Conservation (phyloP, 2,113 vertebrate genomes). For the Rousettus leschenaultii region DNA sequence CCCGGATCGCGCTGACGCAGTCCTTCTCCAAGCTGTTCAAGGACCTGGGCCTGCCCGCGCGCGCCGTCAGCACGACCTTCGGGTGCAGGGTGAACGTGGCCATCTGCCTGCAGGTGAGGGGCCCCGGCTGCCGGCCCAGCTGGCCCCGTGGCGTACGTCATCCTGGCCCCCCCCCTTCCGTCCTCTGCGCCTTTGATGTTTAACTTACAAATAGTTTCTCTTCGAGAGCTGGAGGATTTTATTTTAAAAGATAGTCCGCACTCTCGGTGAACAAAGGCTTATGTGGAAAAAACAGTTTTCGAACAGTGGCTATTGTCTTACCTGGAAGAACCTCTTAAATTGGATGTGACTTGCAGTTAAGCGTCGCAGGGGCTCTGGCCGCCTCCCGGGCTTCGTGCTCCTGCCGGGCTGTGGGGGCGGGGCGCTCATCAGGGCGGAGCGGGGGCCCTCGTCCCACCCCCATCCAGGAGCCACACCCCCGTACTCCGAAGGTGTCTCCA, state of each 20-base stretch:
- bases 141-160: too few species aligned
- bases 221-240: background rate
- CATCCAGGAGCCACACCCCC: accelerated
- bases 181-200: background rate
- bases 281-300: background rate
- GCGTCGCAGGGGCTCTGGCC: too few species aligned
- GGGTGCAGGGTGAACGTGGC: slow-evolving; percentile 97
- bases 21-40: slow-evolving; percentile 98
- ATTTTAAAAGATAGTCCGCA: background rate
- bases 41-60: slow-evolving; percentile 93
- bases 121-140: too few species aligned
- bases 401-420: too few species aligned
- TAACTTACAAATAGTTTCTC: background rate
- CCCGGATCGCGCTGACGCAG: slow-evolving; percentile 91
- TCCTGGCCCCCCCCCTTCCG: too few species aligned
- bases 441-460: too few species aligned
- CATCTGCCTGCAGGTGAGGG: slow-evolving; percentile 94
- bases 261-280: background rate
- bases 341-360: background rate
- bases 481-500: accelerated
- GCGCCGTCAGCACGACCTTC: slow-evolving; percentile 97
- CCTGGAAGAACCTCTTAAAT: background rate
- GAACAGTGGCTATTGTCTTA: background rate
- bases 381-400: too few species aligned
- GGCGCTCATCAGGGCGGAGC: too few species aligned